These are phyloP conservation scores for Cheumatopsyche charites DNA, from an alignment of 1,140 invertebrate species.

Conservation along the genomic window DNA sequence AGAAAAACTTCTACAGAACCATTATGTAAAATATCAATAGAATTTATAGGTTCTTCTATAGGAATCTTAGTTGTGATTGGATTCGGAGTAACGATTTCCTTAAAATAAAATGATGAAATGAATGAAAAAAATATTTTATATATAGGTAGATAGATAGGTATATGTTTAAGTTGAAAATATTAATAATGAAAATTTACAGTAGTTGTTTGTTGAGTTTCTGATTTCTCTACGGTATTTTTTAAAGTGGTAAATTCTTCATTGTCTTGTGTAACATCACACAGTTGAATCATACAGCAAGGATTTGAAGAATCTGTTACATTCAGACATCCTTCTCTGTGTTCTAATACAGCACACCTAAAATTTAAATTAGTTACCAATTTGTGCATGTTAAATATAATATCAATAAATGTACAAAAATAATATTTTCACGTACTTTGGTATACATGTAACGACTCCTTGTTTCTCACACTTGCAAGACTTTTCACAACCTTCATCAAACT, in stretches of 20 bases:
- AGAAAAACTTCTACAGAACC: slow-evolving; percentile 58
- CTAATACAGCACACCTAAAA: slow-evolving; percentile 62
- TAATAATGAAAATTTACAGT: too few species aligned
- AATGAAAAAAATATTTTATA: too few species aligned
- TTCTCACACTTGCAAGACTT: slow-evolving; percentile 77
- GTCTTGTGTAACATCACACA: slow-evolving; percentile 80
- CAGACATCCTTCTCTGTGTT: slow-evolving; percentile 71
- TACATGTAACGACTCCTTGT: slow-evolving; percentile 73
- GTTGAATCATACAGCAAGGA: slow-evolving; percentile 80
- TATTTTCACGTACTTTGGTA: slow-evolving; percentile 64
- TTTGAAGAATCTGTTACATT: slow-evolving; percentile 77
- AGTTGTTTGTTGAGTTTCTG: slow-evolving; percentile 19
- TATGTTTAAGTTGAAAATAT: too few species aligned
- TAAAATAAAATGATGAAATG: not conserved
- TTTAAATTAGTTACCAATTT: not conserved
- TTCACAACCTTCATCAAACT: slow-evolving; percentile 79
- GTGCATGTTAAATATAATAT: too few species aligned
- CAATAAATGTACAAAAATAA: slow-evolving; percentile 9
- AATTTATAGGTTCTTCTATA: slow-evolving; percentile 55
- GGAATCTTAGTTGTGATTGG: not conserved
- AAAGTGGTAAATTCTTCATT: slow-evolving; percentile 63
- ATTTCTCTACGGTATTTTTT: slow-evolving; percentile 30
- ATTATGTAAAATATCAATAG: slow-evolving; percentile 57
- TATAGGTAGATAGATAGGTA: too few species aligned
- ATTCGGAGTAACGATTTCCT: not conserved